These are phyloP conservation scores for Zygothrica quintamaculata DNA, from an alignment of 2,888 invertebrate species.

Conservation along the genomic window DNA sequence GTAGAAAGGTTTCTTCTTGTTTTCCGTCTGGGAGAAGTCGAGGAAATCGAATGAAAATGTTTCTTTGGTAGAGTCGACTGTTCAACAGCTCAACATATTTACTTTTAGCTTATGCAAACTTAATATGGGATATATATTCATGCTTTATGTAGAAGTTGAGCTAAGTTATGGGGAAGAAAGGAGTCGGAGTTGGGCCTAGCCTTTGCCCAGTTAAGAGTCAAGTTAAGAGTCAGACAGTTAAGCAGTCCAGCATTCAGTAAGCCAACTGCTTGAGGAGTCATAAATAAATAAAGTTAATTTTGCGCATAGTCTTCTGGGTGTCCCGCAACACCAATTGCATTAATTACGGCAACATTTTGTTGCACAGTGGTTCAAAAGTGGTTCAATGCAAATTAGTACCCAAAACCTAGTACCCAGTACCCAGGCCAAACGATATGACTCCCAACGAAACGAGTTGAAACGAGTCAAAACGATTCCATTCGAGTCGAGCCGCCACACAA, in stretches of 20 bases:
- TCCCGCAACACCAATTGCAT: slow-evolving; percentile 71
- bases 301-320: slow-evolving; percentile 54
- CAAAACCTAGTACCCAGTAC: slow-evolving; percentile 19
- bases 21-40: too few species aligned
- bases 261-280: too few species aligned
- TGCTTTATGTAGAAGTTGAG: slow-evolving; percentile 7
- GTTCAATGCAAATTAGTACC: slow-evolving; percentile 6
- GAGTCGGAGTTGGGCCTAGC: background rate
- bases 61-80: background rate
- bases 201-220: background rate
- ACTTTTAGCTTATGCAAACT: background rate
- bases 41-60: too few species aligned
- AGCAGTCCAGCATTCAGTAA: slow-evolving; percentile 72
- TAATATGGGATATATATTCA: too few species aligned
- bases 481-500: slow-evolving; percentile 32
- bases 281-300: slow-evolving; percentile 76
- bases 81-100: background rate
- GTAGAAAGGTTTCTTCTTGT: too few species aligned
- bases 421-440: too few species aligned
- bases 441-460: too few species aligned
- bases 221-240: slow-evolving; percentile 45
- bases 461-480: slow-evolving; percentile 27
- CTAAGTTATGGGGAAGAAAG: too few species aligned
- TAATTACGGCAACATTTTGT: slow-evolving; percentile 61
- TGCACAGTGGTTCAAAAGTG: slow-evolving; percentile 37